Evolutionary conservation across 2,888 invertebrate genomes (phyloP).

Genomic region (Seira musarum): DNA sequence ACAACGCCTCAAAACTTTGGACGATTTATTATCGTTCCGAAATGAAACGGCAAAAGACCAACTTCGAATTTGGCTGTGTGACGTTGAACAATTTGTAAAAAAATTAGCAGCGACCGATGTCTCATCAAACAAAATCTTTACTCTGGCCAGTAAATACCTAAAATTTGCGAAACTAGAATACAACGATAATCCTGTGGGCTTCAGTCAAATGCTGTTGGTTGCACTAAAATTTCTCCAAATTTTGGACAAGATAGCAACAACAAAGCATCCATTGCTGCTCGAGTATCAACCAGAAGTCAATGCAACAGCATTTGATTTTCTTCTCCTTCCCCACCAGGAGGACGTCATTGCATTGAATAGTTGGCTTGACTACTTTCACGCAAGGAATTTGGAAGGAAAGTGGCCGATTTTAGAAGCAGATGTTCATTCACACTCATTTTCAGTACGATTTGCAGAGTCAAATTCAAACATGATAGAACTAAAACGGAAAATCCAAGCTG

Average conservation of each 20-base stretch:
- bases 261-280: neutral
- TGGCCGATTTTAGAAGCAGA: neutral
- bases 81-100: too few relatives aligned
- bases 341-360: conserved; percentile 8
- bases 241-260: neutral
- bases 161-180: too few relatives aligned
- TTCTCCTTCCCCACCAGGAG: conserved; percentile 29
- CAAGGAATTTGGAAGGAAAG: conserved; percentile 8
- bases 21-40: too few relatives aligned
- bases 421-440: neutral
- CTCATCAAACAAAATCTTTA: conserved; percentile 11
- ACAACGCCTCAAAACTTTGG: too few relatives aligned
- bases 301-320: neutral
- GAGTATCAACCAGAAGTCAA: conserved; percentile 48
- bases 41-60: too few relatives aligned
- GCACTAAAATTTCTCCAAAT: neutral
- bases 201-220: neutral
- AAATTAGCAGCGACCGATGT: too few relatives aligned
- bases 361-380: conserved; percentile 29
- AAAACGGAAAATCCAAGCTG: neutral
- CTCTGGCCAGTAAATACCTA: neutral
- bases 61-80: too few relatives aligned
- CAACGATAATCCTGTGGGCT: too few relatives aligned
- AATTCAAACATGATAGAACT: conserved; percentile 10
- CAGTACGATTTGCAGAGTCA: conserved; percentile 4